phyloP scores from a whole-genome alignment of 1,140 invertebrate genomes.

The Tetranychus cinnabarinus region DNA sequence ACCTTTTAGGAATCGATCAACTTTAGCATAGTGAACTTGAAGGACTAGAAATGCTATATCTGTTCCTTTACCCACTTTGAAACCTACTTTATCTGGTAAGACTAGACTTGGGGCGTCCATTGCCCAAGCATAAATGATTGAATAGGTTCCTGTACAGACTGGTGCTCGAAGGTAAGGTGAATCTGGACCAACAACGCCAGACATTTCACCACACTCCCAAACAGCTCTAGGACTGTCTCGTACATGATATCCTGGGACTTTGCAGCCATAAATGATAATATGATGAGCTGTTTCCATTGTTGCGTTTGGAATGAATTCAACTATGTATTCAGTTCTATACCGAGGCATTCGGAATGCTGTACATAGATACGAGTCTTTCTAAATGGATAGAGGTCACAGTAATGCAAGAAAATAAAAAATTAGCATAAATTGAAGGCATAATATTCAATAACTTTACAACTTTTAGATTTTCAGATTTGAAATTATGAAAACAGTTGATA shows the following conservation, averaged over 20 bases:
- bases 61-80: constrained; percentile 26
- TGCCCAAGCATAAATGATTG: constrained; percentile 93
- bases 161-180: constrained; percentile 7
- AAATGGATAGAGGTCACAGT: constrained; percentile 17
- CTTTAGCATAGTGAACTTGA: constrained; percentile 74
- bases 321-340: constrained; percentile 45
- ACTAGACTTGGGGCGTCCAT: constrained; percentile 63
- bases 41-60: constrained; percentile 33
- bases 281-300: constrained; percentile 77
- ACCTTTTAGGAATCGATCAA: constrained; percentile 32
- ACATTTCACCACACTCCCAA: constrained; percentile 90
- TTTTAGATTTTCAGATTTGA: no score
- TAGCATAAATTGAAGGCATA: no score
- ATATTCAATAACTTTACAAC: no score
- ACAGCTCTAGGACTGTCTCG: constrained; percentile 25
- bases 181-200: constrained; percentile 16
- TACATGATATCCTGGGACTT: constrained; percentile 46
- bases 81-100: constrained; percentile 44
- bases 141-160: constrained; percentile 6
- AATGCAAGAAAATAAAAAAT: no score
- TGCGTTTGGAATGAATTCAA: constrained; percentile 78
- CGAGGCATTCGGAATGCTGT: constrained; percentile 52
- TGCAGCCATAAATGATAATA: constrained; percentile 84
- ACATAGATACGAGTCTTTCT: constrained; percentile 58
- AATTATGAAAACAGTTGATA: no score